Evolutionary conservation across 1,140 invertebrate species (phyloP).

Genomic region (Anastrepha ludens): DNA sequence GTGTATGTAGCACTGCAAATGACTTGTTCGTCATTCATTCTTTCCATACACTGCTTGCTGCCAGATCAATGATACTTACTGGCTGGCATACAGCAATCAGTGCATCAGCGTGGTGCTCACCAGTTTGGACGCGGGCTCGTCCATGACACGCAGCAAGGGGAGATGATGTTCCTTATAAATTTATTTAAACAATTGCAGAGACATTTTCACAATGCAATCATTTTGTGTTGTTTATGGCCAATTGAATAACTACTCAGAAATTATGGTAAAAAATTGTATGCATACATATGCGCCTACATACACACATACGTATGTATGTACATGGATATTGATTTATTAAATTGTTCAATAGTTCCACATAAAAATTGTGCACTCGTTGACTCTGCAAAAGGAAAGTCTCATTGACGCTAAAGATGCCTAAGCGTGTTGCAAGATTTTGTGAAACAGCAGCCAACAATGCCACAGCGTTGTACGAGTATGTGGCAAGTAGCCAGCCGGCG

Average conservation of each 20-base stretch:
- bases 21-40: neutral
- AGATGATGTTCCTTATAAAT: neutral
- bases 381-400: neutral
- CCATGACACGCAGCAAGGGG: no score
- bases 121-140: no score
- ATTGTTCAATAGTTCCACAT: constrained; percentile 24
- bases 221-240: neutral
- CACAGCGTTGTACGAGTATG: neutral
- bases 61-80: no score
- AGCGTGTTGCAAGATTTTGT: neutral
- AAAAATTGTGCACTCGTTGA: neutral
- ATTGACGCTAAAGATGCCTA: neutral
- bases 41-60: no score
- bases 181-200: constrained; percentile 27
- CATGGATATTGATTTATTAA: constrained; percentile 22
- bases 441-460: neutral
- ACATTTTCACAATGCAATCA: constrained; percentile 9
- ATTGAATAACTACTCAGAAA: neutral
- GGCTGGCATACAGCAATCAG: no score
- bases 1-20: neutral
- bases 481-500: neutral
- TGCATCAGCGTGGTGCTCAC: no score
- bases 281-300: neutral
- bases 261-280: neutral
- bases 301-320: neutral